Percentiles rank a stretch among this genome's conserved stretches.
Evolutionary conservation across 92 coral and sea anemone species (phyloP).

Genomic region (Actinernus sp.): DNA sequence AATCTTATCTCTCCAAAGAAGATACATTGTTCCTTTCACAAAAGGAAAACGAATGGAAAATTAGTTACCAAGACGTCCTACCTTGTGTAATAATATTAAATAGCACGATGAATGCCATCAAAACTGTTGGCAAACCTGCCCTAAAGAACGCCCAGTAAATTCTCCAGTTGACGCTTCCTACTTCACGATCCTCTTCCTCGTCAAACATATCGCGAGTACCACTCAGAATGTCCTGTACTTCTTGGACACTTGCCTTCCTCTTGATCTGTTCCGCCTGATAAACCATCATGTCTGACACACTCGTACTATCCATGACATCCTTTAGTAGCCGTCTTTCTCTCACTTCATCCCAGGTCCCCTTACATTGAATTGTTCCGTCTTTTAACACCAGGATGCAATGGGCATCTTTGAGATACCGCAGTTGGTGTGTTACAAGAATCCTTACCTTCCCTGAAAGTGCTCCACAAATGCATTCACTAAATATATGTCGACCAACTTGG

Average conservation of each 20-base stretch:
- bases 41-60: too few relatives aligned
- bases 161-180: not conserved
- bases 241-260: too few relatives aligned
- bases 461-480: not conserved
- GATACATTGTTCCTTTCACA: too few relatives aligned
- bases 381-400: slow-evolving; percentile 1
- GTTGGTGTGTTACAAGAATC: slow-evolving; percentile 4
- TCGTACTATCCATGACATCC: too few relatives aligned
- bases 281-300: too few relatives aligned
- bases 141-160: slow-evolving; percentile 10
- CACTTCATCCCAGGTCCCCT: not conserved
- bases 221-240: too few relatives aligned
- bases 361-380: slow-evolving; percentile 1
- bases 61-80: too few relatives aligned
- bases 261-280: too few relatives aligned
- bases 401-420: slow-evolving; percentile 11
- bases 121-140: slow-evolving; percentile 3
- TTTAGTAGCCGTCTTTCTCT: too few relatives aligned
- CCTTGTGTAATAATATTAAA: slow-evolving; percentile 1
- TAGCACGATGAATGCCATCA: not conserved
- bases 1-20: too few relatives aligned
- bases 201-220: not conserved
- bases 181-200: slow-evolving; percentile 1
- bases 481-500: not conserved
- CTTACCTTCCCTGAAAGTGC: not conserved